Evolutionary conservation across 1,140 invertebrate genomes (phyloP).

Genomic region (Brachionus manjavacas): DNA sequence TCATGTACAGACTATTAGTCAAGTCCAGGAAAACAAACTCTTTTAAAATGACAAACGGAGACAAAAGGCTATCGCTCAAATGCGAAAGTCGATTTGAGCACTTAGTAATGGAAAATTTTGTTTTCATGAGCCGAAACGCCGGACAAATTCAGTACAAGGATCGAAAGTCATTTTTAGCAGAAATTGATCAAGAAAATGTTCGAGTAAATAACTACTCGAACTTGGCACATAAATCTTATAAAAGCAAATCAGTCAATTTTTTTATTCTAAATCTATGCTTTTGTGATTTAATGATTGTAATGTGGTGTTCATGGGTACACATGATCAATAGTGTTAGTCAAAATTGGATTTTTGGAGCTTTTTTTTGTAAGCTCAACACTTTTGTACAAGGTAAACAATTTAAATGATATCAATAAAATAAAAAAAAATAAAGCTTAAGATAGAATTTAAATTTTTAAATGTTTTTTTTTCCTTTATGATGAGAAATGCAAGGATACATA

Average conservation of each 20-base stretch:
- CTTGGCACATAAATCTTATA: background rate
- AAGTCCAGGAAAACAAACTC: background rate
- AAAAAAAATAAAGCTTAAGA: no score
- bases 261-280: conserved; percentile 54
- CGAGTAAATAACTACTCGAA: background rate
- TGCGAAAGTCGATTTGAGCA: background rate
- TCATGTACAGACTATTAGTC: background rate
- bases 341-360: conserved; percentile 55
- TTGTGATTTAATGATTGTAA: conserved; percentile 54
- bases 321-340: conserved; percentile 51
- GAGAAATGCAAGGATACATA: no score
- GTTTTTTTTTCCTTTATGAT: no score
- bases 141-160: background rate
- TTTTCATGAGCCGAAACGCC: background rate
- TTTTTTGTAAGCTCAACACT: conserved; percentile 60
- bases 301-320: conserved; percentile 60
- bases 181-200: background rate
- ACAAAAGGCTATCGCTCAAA: background rate
- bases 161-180: background rate
- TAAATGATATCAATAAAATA: no score
- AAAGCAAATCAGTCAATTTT: conserved; percentile 51
- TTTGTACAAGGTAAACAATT: conserved; percentile 59
- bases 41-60: background rate
- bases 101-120: background rate
- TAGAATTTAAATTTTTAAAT: background rate